Evolutionary conservation across 2,113 vertebrate species (phyloP).

Genomic region (Zootoca vivipara): DNA sequence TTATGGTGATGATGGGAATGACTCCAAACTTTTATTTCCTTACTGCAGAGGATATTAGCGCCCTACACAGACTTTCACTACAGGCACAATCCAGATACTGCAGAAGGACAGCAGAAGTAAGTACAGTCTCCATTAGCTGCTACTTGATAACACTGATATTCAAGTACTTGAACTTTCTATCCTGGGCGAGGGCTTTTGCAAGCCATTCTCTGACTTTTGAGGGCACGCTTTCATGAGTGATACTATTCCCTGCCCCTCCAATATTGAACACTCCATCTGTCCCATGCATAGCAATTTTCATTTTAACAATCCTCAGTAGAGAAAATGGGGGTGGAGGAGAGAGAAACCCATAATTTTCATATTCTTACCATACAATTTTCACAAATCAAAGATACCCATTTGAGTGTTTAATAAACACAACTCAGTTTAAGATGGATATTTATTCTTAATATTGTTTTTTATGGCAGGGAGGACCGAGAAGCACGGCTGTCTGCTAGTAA

Average conservation of each 20-base stretch:
- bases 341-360: no score
- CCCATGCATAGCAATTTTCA: no score
- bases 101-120: slow-evolving; percentile 98
- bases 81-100: slow-evolving; percentile 95
- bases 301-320: no score
- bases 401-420: not conserved
- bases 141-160: not conserved
- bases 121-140: slow-evolving; percentile 55
- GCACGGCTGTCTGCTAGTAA: slow-evolving; percentile 94
- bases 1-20: not conserved
- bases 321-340: no score
- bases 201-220: not conserved
- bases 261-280: no score
- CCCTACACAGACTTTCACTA: slow-evolving; percentile 99
- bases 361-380: not conserved
- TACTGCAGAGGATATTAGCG: slow-evolving; percentile 92
- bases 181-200: not conserved
- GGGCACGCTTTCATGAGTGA: not conserved
- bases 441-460: slow-evolving; percentile 20
- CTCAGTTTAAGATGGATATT: not conserved
- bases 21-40: slow-evolving; percentile 35
- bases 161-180: not conserved
- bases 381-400: not conserved
- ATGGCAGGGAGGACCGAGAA: slow-evolving; percentile 92
- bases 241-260: no score